Conservation (phyloP, 2,113 vertebrate genomes). For the Pitta sordida region DNA sequence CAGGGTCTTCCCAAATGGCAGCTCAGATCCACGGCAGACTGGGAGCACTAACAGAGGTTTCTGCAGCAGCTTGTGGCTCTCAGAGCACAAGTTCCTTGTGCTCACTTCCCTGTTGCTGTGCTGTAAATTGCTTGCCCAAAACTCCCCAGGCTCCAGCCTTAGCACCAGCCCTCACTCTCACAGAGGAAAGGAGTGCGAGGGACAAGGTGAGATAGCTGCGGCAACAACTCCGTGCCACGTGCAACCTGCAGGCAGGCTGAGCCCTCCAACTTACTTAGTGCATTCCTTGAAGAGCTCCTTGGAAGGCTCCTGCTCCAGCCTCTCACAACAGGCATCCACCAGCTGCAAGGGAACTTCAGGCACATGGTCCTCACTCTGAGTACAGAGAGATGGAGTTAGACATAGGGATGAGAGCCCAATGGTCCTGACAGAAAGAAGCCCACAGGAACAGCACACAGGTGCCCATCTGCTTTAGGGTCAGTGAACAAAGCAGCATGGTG, state of each 20-base stretch:
- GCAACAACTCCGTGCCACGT: accelerated
- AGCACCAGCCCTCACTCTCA: neutral
- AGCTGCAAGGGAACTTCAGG: slow-evolving; percentile 85
- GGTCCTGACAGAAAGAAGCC: neutral
- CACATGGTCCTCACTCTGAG: slow-evolving; percentile 86
- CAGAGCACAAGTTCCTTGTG: neutral
- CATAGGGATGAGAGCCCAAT: neutral
- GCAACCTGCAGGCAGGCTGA: neutral
- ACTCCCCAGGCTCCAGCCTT: neutral
- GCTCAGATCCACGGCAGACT: neutral
- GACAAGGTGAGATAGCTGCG: neutral
- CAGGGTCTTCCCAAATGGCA: neutral
- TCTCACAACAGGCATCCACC: slow-evolving; percentile 80
- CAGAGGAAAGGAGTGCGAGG: accelerated
- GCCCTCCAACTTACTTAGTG: slow-evolving; percentile 82
- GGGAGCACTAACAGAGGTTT: neutral
- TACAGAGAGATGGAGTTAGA: slow-evolving; percentile 30
- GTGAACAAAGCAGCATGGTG: neutral
- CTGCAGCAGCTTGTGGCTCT: neutral
- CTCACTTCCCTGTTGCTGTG: neutral
- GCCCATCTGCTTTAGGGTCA: neutral
- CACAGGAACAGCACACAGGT: neutral
- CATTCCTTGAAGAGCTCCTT: slow-evolving; percentile 96
- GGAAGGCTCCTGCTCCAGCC: slow-evolving; percentile 85
- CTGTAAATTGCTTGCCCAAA: neutral